A percentile compares a stretch with the other conserved stretches of the same genome.
Conservation (phyloP, 2,888 invertebrate genomes). For the Caenorhabditis macrosperma region DNA sequence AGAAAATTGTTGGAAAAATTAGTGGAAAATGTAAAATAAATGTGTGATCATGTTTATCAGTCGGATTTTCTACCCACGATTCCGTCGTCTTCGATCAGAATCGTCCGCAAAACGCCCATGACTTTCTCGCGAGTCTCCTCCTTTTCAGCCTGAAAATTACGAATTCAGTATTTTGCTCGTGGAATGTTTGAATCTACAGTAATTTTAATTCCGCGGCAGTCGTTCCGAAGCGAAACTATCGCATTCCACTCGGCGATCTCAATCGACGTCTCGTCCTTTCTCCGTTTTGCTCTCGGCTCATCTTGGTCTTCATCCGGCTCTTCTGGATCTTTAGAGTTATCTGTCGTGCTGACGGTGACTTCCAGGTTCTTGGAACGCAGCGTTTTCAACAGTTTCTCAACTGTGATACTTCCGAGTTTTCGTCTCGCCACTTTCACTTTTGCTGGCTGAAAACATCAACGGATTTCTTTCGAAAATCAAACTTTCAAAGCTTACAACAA, state of each 20-base stretch:
- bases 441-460: too few relatives aligned
- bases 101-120: constrained; percentile 10
- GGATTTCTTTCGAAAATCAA: too few relatives aligned
- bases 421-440: neutral
- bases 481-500: too few relatives aligned
- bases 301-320: neutral
- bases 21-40: neutral
- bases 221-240: constrained; percentile 9
- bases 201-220: constrained; percentile 23
- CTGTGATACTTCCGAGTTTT: constrained; percentile 17
- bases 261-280: constrained; percentile 1
- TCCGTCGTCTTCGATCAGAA: constrained; percentile 35
- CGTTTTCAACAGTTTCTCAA: constrained; percentile 23
- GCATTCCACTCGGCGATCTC: neutral
- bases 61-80: constrained; percentile 12
- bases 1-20: neutral
- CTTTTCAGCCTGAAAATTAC: neutral
- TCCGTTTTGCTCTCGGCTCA: neutral
- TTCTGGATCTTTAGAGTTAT: neutral
- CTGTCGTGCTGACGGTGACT: neutral
- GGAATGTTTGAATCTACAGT: neutral
- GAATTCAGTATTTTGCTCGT: neutral
- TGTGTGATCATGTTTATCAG: neutral
- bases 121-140: constrained; percentile 14
- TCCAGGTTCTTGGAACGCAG: constrained; percentile 1